Percentiles rank a stretch among this genome's conserved stretches.
phyloP scores from a whole-genome alignment of 1,140 invertebrate species.

The Lutraria rhynchaena region DNA sequence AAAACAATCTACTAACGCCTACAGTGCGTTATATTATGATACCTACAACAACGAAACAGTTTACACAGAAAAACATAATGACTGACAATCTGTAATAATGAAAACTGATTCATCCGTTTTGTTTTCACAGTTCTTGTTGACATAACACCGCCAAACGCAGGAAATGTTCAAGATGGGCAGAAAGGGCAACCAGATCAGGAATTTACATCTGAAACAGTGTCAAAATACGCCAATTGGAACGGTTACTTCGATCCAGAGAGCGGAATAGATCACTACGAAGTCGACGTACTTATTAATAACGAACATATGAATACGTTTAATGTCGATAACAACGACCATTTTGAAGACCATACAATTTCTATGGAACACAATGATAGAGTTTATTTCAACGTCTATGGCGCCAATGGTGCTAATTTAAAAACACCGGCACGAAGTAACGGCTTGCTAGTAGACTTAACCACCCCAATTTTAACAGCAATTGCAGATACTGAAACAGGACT shows the following conservation, averaged over 20 bases:
- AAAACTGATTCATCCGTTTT: no score
- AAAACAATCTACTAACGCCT: no score
- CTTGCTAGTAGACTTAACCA: constrained; percentile 24
- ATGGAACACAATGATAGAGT: constrained; percentile 46
- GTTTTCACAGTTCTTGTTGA: constrained; percentile 51
- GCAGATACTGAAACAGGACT: background rate
- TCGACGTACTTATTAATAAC: constrained; percentile 42
- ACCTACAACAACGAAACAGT: no score
- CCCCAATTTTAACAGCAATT: constrained; percentile 31
- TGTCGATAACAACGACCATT: background rate
- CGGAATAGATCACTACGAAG: constrained; percentile 25
- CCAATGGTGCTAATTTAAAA: constrained; percentile 43
- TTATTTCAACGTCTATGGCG: constrained; percentile 8
- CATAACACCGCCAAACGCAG: constrained; percentile 18
- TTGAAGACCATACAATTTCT: constrained; percentile 46
- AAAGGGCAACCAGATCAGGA: background rate
- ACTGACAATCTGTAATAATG: no score
- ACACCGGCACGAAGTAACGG: constrained; percentile 10
- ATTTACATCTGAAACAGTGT: constrained; percentile 39
- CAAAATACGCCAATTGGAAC: constrained; percentile 28
- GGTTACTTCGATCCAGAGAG: constrained; percentile 42
- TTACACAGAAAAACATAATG: no score
- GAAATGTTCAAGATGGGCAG: constrained; percentile 18
- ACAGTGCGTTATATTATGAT: no score
- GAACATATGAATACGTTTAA: constrained; percentile 33